phyloP scores from a whole-genome alignment of 2,888 invertebrate species.

The Coelogynopora nodosa region DNA sequence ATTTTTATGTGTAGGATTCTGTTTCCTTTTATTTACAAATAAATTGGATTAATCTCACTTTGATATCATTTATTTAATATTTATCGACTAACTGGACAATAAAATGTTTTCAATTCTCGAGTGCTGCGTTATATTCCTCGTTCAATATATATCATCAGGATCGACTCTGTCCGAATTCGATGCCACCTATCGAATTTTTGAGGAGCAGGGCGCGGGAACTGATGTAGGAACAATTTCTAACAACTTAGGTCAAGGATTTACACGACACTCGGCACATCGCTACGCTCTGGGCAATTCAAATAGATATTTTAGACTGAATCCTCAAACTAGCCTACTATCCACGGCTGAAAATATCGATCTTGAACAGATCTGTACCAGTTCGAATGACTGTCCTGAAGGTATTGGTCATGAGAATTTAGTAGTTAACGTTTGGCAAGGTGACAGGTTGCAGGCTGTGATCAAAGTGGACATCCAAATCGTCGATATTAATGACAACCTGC shows the following conservation, averaged over 20 bases:
- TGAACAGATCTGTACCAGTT: not conserved
- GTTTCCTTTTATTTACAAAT: not conserved
- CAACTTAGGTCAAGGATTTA: not conserved
- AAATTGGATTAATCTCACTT: not conserved
- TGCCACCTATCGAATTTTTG: not conserved
- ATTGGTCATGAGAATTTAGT: not conserved
- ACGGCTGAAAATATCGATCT: not conserved
- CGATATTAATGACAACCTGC: not conserved
- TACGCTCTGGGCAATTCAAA: not conserved
- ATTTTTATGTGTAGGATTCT: not conserved
- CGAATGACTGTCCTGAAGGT: not conserved
- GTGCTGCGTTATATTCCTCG: not conserved
- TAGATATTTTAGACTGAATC: not conserved
- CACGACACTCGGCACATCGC: not conserved
- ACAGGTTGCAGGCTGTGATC: not conserved
- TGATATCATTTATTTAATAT: not conserved
- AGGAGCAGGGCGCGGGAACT: not conserved
- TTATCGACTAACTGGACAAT: too few relatives aligned
- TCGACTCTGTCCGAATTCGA: not conserved
- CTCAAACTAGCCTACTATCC: not conserved
- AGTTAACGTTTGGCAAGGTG: slow-evolving; percentile 1
- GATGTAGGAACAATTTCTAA: not conserved
- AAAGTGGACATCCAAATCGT: not conserved
- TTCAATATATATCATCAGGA: not conserved
- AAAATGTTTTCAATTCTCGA: too few relatives aligned